Conservation (phyloP, 2,888 invertebrate species). For the Ischnura elegans region DNA sequence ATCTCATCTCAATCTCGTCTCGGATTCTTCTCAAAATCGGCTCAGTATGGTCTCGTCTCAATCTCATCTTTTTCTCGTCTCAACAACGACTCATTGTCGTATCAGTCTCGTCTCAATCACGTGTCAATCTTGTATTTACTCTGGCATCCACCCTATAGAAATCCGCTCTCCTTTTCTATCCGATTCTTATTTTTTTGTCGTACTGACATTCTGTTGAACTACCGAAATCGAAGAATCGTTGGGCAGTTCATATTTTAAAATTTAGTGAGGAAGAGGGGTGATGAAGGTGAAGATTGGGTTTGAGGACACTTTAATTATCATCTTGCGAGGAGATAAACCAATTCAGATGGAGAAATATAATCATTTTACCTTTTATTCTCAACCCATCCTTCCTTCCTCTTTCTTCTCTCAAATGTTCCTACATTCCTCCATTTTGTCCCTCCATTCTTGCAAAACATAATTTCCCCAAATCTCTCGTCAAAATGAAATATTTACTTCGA, state of each 20-base stretch:
- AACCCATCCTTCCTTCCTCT: neutral
- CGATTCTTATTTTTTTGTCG: neutral
- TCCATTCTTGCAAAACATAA: no score
- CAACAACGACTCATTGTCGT: no score
- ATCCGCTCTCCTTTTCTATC: no score
- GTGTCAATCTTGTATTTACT: neutral
- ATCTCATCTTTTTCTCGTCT: no score
- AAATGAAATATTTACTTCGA: no score
- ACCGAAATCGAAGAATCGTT: slow-evolving; percentile 9
- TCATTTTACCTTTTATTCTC: neutral
- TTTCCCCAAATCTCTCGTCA: no score
- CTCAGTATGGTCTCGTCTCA: no score
- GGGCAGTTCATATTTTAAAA: neutral
- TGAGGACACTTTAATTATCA: neutral
- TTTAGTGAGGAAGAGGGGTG: no score
- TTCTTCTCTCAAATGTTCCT: neutral
- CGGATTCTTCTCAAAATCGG: neutral
- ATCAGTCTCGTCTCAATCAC: neutral
- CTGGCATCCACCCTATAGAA: no score
- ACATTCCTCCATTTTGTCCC: no score
- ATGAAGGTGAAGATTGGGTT: neutral
- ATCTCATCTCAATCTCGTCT: neutral
- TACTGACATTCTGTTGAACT: neutral
- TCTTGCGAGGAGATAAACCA: neutral
- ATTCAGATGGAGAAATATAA: neutral